These are phyloP conservation scores for Brenthis daphne DNA, from an alignment of 2,888 invertebrate species.

Conservation along the genomic window DNA sequence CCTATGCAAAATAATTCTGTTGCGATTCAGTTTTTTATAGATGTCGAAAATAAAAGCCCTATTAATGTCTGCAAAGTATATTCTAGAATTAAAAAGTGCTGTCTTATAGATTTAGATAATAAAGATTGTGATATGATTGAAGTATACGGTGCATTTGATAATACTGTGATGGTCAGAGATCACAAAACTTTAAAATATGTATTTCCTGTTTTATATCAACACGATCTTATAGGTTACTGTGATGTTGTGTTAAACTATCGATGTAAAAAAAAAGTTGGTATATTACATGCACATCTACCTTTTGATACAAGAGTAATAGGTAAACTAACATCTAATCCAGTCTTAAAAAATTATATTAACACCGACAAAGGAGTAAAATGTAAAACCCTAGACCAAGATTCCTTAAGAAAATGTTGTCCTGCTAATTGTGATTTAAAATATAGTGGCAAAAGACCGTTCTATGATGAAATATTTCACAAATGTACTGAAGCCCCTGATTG, in stretches of 20 bases:
- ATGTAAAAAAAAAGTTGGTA: constrained; percentile 45
- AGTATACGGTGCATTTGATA: constrained; percentile 46
- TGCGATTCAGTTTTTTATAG: constrained; percentile 62
- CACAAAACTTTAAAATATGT: constrained; percentile 54
- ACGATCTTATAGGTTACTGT: constrained; percentile 62
- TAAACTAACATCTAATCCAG: constrained; percentile 33
- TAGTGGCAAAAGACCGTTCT: constrained; percentile 55
- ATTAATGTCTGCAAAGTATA: constrained; percentile 48
- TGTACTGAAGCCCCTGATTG: constrained; percentile 57
- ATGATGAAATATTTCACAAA: constrained; percentile 45
- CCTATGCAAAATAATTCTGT: constrained; percentile 57
- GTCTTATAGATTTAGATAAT: constrained; percentile 48
- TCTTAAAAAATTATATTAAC: constrained; percentile 46
- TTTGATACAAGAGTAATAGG: constrained; percentile 57
- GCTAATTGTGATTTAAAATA: constrained; percentile 66
- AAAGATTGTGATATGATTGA: constrained; percentile 52
- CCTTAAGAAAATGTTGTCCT: constrained; percentile 56
- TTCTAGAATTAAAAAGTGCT: constrained; percentile 54
- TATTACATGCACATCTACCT: constrained; percentile 47
- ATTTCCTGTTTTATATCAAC: constrained; percentile 56
- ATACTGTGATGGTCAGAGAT: constrained; percentile 50
- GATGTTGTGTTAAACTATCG: constrained; percentile 50
- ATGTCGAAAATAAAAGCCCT: constrained; percentile 56
- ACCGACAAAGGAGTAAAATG: constrained; percentile 47
- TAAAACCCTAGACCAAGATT: constrained; percentile 56